Base-by-base conservation (phyloP, 2,113 vertebrate species). In the Geococcyx californianus region DNA sequence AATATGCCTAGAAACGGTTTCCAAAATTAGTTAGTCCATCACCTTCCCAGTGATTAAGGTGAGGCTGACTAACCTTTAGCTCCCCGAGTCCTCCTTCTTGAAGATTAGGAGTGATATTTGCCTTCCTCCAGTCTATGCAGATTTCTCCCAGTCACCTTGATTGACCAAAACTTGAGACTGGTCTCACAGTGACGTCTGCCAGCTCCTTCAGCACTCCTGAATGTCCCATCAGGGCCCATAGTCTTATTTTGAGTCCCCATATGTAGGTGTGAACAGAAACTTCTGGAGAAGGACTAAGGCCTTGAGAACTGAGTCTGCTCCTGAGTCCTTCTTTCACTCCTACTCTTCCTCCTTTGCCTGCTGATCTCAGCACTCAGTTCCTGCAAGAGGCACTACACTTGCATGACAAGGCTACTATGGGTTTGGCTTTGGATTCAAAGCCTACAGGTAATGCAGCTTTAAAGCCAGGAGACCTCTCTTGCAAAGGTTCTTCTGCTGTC, bases 141-240 rank as follows among this genome's bases (percentile, higher is more conserved):
- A 9, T 13, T 52, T 87, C 33, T 79, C 33, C 28, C 40, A 26
- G 19, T 75, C 10, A 1, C 20, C 4, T 2, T 18, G 14, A 44
- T 18, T 56, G 47, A 73, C 47, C 1, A 45, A 40, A 79, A 79
- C 89, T 11, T 4, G 4, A 70, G 42, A 20, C 20, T 67, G 21
- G 26, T 9, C 51, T 90, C 0, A 0, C 26, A 34, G 2, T 70
- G 64, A 21, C 28, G 36, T 38, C 31, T 68, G 4, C n/a, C 10
- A 44, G 24, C 23, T 78, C 24, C 24, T 15, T 68, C 2, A 1
- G 36, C 42, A 33, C 31, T 54, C 1, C 0, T 40, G 18, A 5
- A 21, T 67, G 16, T 66, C 36, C 16, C 10, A 11, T 47, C 25
- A 59, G 19, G 36, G 47, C 31, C 42, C 13, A 2, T 10, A n/a